These are phyloP conservation scores for Brachypterus glaber DNA, from an alignment of 2,888 invertebrate genomes.

Conservation along the genomic window DNA sequence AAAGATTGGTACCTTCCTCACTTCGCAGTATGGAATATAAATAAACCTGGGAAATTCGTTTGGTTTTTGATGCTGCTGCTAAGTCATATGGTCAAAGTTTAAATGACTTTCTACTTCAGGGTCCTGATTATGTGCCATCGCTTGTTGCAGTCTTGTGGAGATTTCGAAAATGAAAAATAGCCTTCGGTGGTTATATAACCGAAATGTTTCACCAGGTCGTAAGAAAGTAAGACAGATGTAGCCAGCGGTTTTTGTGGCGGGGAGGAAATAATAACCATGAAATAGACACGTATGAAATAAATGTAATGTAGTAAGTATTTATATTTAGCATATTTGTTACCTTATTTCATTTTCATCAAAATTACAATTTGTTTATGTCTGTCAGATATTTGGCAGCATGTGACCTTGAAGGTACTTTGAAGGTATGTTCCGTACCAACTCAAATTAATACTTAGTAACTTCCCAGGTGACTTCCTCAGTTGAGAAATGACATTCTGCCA, in stretches of 20 bases:
- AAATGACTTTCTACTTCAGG: conserved; percentile 8
- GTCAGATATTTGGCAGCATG: too few species aligned
- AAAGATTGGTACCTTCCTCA: conserved; percentile 7
- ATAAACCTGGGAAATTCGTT: conserved; percentile 3
- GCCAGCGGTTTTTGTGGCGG: conserved; percentile 16
- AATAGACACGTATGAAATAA: conserved; percentile 21
- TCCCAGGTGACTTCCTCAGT: too few species aligned
- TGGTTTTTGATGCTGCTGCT: conserved; percentile 10
- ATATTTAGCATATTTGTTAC: too few species aligned
- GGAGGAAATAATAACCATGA: conserved; percentile 2
- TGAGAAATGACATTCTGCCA: too few species aligned
- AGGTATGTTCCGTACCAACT: too few species aligned
- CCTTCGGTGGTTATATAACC: conserved; percentile 11
- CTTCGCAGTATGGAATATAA: conserved; percentile 4
- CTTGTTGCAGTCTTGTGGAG: conserved; percentile 3
- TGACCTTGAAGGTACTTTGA: too few species aligned
- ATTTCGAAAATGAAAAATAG: conserved; percentile 3
- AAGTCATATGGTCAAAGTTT: conserved; percentile 1
- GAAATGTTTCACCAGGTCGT: conserved; percentile 17
- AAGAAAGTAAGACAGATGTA: conserved; percentile 6
- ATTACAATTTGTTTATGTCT: too few species aligned
- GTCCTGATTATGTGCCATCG: conserved; percentile 4
- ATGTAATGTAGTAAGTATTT: too few species aligned
- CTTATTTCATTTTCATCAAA: too few species aligned
- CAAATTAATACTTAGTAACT: too few species aligned